These are phyloP conservation scores for Rhynchonycteris naso DNA, from an alignment of 2,797 vertebrate species.

Conservation along the genomic window DNA sequence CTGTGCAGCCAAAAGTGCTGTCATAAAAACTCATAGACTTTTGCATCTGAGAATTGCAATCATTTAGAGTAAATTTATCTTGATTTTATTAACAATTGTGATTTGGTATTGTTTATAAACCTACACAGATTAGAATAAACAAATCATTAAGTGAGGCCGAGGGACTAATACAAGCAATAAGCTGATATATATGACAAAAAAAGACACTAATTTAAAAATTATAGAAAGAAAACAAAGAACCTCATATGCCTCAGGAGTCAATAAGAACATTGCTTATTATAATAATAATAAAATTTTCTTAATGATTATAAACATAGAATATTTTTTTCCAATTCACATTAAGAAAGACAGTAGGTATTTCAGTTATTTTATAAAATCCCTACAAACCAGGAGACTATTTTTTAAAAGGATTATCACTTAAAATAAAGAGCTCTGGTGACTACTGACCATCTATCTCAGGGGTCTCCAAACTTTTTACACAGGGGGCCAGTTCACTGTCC, in stretches of 20 bases:
- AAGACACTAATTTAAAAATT: slow-evolving; percentile 11
- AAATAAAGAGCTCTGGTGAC: not conserved
- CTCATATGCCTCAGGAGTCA: not conserved
- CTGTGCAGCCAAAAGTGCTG: slow-evolving; percentile 51
- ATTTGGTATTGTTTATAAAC: not conserved
- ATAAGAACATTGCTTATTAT: not conserved
- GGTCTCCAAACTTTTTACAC: too few relatives aligned
- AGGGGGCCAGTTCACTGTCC: too few relatives aligned
- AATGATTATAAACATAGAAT: not conserved
- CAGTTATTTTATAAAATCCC: not conserved
- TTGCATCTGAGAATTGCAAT: not conserved
- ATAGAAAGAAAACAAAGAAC: not conserved
- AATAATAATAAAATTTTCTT: not conserved
- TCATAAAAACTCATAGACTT: slow-evolving; percentile 50
- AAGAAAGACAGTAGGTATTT: not conserved
- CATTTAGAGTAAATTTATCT: not conserved
- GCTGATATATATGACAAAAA: not conserved
- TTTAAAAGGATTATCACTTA: slow-evolving; percentile 12
- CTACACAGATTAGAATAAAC: not conserved
- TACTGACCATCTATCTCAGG: too few relatives aligned
- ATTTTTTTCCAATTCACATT: not conserved
- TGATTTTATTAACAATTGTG: slow-evolving; percentile 39
- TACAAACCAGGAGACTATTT: slow-evolving; percentile 6
- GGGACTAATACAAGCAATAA: not conserved
- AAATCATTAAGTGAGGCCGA: not conserved